A percentile compares a stretch with the other conserved stretches of the same genome.
Conservation (phyloP, 2,888 invertebrate species). For the Limenitis camilla region DNA sequence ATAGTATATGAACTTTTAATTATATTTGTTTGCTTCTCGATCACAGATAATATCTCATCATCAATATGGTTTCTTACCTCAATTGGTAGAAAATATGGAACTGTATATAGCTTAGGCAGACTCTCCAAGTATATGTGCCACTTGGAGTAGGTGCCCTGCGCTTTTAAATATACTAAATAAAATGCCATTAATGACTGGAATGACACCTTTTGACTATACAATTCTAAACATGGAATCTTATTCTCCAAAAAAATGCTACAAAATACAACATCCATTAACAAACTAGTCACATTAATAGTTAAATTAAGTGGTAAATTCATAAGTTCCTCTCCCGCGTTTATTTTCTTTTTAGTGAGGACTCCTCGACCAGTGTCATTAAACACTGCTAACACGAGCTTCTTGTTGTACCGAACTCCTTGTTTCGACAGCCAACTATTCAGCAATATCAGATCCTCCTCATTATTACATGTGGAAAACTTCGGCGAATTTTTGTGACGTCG, state of each 20-base stretch:
- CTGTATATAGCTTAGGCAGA: constrained; percentile 78
- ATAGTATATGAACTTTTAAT: constrained; percentile 59
- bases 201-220: constrained; percentile 56
- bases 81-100: constrained; percentile 79
- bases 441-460: constrained; percentile 51
- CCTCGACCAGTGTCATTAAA: constrained; percentile 84
- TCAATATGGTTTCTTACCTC: constrained; percentile 75
- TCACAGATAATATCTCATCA: constrained; percentile 66
- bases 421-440: constrained; percentile 71
- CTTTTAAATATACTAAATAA: constrained; percentile 81
- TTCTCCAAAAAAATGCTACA: constrained; percentile 62
- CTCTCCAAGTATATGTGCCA: constrained; percentile 80
- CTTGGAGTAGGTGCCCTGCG: constrained; percentile 66
- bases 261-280: constrained; percentile 71
- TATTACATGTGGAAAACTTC: constrained; percentile 49
- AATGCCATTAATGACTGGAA: constrained; percentile 84
- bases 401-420: constrained; percentile 73
- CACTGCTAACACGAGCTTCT: constrained; percentile 70
- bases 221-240: constrained; percentile 56
- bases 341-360: constrained; percentile 75
- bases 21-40: constrained; percentile 66
- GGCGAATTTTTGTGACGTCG: constrained; percentile 46
- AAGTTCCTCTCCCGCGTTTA: constrained; percentile 74
- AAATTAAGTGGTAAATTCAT: constrained; percentile 76
- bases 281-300: constrained; percentile 75